Base-by-base conservation (phyloP, 2,797 vertebrate genomes). In the Tolypeutes matacus region DNA sequence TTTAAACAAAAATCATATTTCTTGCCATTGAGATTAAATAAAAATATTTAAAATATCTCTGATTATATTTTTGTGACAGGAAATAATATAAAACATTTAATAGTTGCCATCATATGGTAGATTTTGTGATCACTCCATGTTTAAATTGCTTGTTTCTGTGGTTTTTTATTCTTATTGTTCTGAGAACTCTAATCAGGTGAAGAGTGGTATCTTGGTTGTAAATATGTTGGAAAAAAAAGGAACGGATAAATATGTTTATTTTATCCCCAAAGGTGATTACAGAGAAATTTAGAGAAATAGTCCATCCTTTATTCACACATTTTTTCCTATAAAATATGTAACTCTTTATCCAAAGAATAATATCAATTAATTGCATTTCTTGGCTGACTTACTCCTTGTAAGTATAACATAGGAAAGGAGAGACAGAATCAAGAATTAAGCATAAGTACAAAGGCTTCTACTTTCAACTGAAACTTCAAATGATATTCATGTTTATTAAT, bases 401-500 rank as follows among this genome's bases (percentile, higher is more conserved):
- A 27, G 15, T 23, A 56, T 53, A 95, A 60, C 12, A 64, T 42
- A 65, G 10, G 14, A 25, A 89, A 53, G 77, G 34, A 77, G 34
- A 89, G 60, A 25, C 29, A 67, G 15, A 78, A 42, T 21, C 14
- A 67, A 96, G 34, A 72, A 46, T 51, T 23, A 72, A 42, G 69
- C 29, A 2, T 89, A 69, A 70, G 39, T 39, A 4, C 8, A 34
- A 51, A 39, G 56, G 29, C 0, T 18, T 15, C 0, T 31, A 27
- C 27, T 76, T 58, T 67, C 10, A 81, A 62, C 39, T 96, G 93
- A 78, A 91, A 60, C 12, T 89, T 89, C 53, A 83, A 34, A 62
- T 53, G 8, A 29, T 27, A 58, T 23, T 27, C 62, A 0, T 87
- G 34, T 93, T 91, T 89, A 20, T 9, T 39, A 93, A 81, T 20